Evolutionary conservation across 2,888 invertebrate species (phyloP), one percentile per base, ranked within the genome.

Genomic region (Coelogynopora nodosa): DNA sequence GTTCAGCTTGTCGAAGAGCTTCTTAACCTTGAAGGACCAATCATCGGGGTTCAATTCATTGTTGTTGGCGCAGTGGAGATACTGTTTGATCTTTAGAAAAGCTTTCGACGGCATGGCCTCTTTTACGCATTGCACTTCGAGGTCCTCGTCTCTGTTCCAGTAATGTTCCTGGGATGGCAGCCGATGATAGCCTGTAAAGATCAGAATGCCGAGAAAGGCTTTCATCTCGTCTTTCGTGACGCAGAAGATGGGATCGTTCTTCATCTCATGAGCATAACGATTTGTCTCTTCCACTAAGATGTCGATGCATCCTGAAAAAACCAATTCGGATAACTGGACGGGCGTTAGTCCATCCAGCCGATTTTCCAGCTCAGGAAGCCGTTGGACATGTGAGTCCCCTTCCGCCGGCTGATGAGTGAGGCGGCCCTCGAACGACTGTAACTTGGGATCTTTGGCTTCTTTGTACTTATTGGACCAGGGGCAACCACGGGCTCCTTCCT

Each of bases 1-100:
- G 80, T 80, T 80, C 80, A 80, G 80, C 80, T 80, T 80, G 80
- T 80, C 80, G 80, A 80, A 80, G 80, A 80, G 80, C 80, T 80
- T 80, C 80, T 26, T 80, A 80, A 80, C 80, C 80, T 80, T 80
- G 80, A 80, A 80, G 80, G 28, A 27, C 23, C 80, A n/a, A 80
- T 80, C 80, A 27, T 80, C 80, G 80, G 80, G 2, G 80, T 80
- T 80, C 80, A 80, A 26, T 80, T 80, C 80, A 23, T 80, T 80
- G 80, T 80, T 80, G 80, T 80, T 27, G 80, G 28, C 80, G 80
- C 80, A 80, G 26, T 80, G 80, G 80, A 80, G 80, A 80, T 49
- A 49, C 23, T 80, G 80, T 80, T 80, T 80, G 80, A 80, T 80
- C 28, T 80, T 27, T 80, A 80, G 80, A 27, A 80, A 80, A 27